Evolutionary conservation across 2,888 invertebrate genomes (phyloP), one percentile per base, ranked within the genome.

Genomic region (Orthosia gothica): DNA sequence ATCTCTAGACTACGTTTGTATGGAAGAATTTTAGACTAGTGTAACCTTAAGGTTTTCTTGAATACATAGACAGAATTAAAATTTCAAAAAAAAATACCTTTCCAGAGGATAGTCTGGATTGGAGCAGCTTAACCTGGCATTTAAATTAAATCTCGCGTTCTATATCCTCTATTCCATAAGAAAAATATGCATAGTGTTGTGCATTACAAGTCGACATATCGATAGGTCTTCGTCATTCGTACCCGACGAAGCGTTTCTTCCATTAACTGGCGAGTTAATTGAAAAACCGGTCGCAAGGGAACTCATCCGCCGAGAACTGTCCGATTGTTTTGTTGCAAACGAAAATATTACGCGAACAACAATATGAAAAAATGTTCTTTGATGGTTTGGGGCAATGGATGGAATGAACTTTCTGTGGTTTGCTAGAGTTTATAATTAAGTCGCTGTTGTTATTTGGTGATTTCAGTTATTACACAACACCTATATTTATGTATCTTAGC

Each of bases 241-340:
- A 82, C 75, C 32, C 83, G 79, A 47, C 84, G 72, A 80, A 90
- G 83, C 90, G 89, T 80, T 79, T 73, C 87, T 83, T 86, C 84
- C 89, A 90, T 90, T 89, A 88, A 83, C 70, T 72, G 70, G 67
- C 20, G 83, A 83, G 87, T 90, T 91, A 91, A 91, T 91, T 91
- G 89, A 82, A 90, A 90, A 87, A 83, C 84, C 80, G 69, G 70
- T 66, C 78, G 85, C 76, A 73, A 79, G 85, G 69, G 72, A 66
- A 79, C 74, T 75, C 87, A 87, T 75, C 70, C 81, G 77, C 78
- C 74, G 76, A 75, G 81, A 81, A 71, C 77, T 66, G 77, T 23
- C 74, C 76, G 66, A 83, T 88, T 88, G 88, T 85, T 85, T 82
- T 76, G 72, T 83, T 68, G 76, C 76, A 82, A 87, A 86, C 84